Conservation (phyloP, 2,888 invertebrate genomes). For the Protonemura montana region DNA sequence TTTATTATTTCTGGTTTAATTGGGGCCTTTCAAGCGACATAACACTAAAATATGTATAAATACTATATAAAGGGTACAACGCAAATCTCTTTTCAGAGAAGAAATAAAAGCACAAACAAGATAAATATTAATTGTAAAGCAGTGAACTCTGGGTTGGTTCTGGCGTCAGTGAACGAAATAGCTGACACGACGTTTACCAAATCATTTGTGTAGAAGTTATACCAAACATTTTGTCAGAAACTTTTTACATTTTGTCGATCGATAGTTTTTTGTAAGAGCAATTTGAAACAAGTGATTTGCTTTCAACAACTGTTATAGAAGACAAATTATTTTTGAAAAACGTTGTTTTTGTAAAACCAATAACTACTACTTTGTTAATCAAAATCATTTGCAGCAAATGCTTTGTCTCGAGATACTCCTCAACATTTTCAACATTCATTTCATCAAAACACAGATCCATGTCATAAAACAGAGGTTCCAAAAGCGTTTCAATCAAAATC, state of each 20-base stretch:
- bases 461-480: neutral
- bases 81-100: constrained; percentile 45
- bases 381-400: neutral
- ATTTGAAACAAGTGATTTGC: neutral
- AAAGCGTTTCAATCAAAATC: neutral
- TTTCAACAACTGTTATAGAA: neutral
- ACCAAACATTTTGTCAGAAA: neutral
- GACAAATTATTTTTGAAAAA: neutral
- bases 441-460: neutral
- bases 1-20: constrained; percentile 50
- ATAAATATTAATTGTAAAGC: constrained; percentile 34
- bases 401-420: neutral
- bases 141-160: constrained; percentile 20
- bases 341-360: neutral
- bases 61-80: constrained; percentile 50
- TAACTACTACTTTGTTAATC: neutral
- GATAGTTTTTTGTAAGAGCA: neutral
- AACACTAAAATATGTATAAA: constrained; percentile 52
- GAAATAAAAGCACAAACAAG: constrained; percentile 31
- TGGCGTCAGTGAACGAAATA: neutral
- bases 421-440: neutral
- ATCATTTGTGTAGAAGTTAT: neutral
- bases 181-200: neutral
- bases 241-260: neutral
- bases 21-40: constrained; percentile 51